A percentile compares a stretch with the other conserved stretches of the same genome.
phyloP scores from a whole-genome alignment of 2,113 vertebrate species.

The Poeciliopsis occidentalis region DNA sequence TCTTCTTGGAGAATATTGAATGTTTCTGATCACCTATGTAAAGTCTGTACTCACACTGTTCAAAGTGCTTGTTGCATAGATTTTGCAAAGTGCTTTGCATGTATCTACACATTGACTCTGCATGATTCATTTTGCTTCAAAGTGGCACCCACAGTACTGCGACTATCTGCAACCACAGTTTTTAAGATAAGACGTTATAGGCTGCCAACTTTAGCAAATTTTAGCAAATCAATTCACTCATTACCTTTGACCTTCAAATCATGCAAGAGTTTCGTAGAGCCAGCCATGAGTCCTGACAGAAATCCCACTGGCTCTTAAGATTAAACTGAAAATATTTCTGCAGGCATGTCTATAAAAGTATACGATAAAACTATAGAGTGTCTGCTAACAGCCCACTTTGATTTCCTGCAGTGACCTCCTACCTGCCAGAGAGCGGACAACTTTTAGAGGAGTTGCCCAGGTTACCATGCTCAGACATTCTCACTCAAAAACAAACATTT shows the following conservation, averaged over 20 bases:
- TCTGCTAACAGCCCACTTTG: too few relatives aligned
- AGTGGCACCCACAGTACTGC: not conserved
- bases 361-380: not conserved
- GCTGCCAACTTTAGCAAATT: not conserved
- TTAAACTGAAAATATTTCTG: not conserved
- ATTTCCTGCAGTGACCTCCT: conserved; percentile 11
- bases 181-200: not conserved
- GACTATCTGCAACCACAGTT: not conserved
- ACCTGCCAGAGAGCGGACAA: conserved; percentile 47
- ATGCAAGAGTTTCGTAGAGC: not conserved
- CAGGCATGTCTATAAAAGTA: not conserved
- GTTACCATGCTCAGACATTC: conserved; percentile 22
- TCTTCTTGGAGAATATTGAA: conserved; percentile 7
- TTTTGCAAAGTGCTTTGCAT: not conserved
- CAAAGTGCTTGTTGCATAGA: not conserved
- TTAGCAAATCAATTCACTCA: not conserved
- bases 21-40: not conserved
- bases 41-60: not conserved
- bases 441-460: conserved; percentile 56
- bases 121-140: not conserved
- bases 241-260: not conserved
- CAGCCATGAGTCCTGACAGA: not conserved
- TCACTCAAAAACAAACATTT: conserved; percentile 31
- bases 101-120: not conserved
- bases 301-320: not conserved